A percentile compares a stretch with the other conserved stretches of the same genome.
Conservation (phyloP, 2,113 vertebrate species). For the Leptocoma aspasia region DNA sequence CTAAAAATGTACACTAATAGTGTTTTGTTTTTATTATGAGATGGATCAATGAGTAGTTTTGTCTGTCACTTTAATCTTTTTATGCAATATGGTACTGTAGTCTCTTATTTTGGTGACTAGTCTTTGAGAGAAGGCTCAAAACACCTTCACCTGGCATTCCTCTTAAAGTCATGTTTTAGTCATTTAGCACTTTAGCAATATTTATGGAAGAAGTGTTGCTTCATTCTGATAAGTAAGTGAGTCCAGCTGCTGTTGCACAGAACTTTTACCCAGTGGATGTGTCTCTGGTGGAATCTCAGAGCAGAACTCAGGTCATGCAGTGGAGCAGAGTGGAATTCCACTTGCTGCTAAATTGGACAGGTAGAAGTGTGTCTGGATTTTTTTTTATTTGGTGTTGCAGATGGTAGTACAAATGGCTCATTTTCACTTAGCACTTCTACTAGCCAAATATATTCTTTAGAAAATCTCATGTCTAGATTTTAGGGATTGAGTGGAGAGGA, state of each 20-base stretch:
- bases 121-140: background rate
- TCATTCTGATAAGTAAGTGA: background rate
- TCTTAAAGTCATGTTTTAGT: background rate
- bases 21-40: background rate
- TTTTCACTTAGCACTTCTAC: background rate
- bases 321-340: background rate
- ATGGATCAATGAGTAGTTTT: background rate
- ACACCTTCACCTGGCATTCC: background rate
- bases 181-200: background rate
- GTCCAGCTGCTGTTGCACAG: background rate
- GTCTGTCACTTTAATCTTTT: background rate
- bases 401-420: accelerated
- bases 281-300: background rate
- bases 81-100: background rate
- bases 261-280: background rate
- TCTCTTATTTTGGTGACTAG: background rate
- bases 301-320: background rate
- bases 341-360: background rate
- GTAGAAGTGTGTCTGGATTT: background rate
- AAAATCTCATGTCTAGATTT: background rate
- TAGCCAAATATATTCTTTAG: background rate
- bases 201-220: background rate
- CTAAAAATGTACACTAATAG: background rate
- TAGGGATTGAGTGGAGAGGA: background rate
- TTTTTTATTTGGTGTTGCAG: background rate